phyloP scores from a whole-genome alignment of 2,113 vertebrate genomes.

The Regulus satrapa region DNA sequence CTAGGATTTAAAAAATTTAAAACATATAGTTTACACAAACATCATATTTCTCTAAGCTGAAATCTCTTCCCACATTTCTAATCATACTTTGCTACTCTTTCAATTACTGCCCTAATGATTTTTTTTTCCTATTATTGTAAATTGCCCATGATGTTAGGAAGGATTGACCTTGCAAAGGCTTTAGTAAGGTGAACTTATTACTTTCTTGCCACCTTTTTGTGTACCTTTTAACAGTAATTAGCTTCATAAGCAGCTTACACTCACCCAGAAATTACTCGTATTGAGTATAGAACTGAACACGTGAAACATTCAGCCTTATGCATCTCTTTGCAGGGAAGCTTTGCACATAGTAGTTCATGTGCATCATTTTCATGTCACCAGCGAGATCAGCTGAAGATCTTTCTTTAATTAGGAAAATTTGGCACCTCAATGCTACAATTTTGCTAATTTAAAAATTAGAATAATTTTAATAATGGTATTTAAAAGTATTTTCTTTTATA shows the following conservation, averaged over 20 bases:
- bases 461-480: background rate
- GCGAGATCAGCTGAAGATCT: background rate
- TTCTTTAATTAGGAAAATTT: background rate
- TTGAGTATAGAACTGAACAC: background rate
- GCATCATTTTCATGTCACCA: background rate
- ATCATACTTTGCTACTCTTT: background rate
- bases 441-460: background rate
- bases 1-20: background rate
- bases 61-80: background rate
- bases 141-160: background rate
- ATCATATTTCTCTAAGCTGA: background rate
- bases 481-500: background rate
- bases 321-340: background rate
- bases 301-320: background rate
- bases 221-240: background rate
- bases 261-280: background rate
- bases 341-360: background rate
- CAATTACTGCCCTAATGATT: background rate
- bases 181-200: background rate
- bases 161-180: background rate
- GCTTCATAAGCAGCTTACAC: background rate
- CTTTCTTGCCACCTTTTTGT: background rate
- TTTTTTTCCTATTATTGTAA: background rate
- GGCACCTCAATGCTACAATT: background rate
- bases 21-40: background rate